phyloP scores from a whole-genome alignment of 1,140 invertebrate species.

The Dreissena polymorpha region DNA sequence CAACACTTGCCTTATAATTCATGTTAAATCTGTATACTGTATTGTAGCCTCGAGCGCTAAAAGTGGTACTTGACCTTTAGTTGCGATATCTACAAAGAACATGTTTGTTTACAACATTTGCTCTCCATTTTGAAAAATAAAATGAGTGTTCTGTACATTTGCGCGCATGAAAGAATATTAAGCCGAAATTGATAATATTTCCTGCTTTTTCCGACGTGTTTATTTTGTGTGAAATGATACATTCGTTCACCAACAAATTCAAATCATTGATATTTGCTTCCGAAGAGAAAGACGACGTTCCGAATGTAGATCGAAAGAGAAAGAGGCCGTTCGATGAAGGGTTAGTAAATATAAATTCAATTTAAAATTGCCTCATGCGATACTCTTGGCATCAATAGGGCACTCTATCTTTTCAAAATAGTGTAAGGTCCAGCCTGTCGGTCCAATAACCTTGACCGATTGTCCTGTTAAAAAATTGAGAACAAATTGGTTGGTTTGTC shows the following conservation, averaged over 20 bases:
- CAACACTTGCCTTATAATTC: too few species aligned
- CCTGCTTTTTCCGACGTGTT: too few species aligned
- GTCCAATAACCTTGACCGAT: not conserved
- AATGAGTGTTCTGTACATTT: not conserved
- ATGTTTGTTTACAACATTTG: too few species aligned
- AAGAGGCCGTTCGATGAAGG: conserved; percentile 27
- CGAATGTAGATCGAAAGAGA: conserved; percentile 11
- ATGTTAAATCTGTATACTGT: too few species aligned
- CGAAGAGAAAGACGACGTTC: not conserved
- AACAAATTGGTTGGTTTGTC: not conserved
- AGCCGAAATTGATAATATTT: not conserved
- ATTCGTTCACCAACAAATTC: conserved; percentile 33
- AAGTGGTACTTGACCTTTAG: too few species aligned
- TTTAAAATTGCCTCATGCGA: not conserved
- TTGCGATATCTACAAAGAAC: too few species aligned
- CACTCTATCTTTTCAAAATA: not conserved
- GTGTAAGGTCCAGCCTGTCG: not conserved
- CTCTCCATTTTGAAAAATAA: too few species aligned
- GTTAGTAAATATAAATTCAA: not conserved
- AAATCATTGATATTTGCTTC: conserved; percentile 27
- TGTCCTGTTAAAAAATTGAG: not conserved
- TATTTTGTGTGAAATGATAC: conserved; percentile 18
- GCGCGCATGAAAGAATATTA: not conserved
- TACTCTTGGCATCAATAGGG: not conserved
- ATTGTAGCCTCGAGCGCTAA: too few species aligned